These are phyloP conservation scores for Eupeodes corollae DNA, from an alignment of 1,140 invertebrate species.

Conservation along the genomic window DNA sequence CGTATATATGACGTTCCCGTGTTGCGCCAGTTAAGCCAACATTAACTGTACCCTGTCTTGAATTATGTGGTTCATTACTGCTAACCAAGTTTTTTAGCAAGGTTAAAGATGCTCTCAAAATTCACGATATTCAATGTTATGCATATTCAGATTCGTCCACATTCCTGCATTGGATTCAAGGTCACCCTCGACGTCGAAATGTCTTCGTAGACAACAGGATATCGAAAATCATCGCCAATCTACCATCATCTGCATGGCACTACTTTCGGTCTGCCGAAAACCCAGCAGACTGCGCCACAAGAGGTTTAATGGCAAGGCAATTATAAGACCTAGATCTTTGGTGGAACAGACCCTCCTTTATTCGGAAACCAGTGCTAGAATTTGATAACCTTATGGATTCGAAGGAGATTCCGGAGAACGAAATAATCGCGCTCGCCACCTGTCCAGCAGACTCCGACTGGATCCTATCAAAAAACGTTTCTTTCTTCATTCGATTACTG, in stretches of 20 bases:
- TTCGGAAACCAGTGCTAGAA: too few species aligned
- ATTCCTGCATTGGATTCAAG: constrained; percentile 20
- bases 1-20: too few species aligned
- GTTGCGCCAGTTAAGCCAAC: too few species aligned
- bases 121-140: not conserved
- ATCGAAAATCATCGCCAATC: not conserved
- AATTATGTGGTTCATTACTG: too few species aligned
- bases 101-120: not conserved
- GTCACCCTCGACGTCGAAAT: constrained; percentile 15
- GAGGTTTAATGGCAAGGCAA: constrained; percentile 1
- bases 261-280: constrained; percentile 19
- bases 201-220: constrained; percentile 14
- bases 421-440: too few species aligned
- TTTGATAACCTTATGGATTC: too few species aligned
- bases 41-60: too few species aligned
- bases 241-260: constrained; percentile 12
- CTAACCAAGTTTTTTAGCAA: too few species aligned
- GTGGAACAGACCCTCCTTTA: constrained; percentile 18
- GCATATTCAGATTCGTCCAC: constrained; percentile 30
- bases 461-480: too few species aligned
- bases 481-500: too few species aligned
- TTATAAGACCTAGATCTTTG: constrained; percentile 10
- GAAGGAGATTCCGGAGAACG: too few species aligned
- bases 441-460: too few species aligned
- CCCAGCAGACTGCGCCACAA: constrained; percentile 19